These are phyloP conservation scores for Hemicentrotus pulcherrimus DNA, from an alignment of 35 echinoderm and acorn worm species.

Conservation along the genomic window DNA sequence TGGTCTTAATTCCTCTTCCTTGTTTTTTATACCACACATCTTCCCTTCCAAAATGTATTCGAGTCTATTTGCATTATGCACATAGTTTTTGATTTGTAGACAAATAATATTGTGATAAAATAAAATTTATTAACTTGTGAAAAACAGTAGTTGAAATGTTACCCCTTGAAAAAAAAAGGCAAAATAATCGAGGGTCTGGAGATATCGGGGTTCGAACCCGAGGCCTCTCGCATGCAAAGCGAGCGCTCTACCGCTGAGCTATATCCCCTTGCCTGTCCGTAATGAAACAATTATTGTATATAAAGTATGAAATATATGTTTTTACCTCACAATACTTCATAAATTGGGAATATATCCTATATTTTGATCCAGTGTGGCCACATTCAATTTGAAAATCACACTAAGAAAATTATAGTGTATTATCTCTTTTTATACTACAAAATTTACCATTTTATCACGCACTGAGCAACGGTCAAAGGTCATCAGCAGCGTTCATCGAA, in stretches of 20 bases:
- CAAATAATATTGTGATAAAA: no score
- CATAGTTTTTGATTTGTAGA: no score
- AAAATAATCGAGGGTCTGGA: neutral
- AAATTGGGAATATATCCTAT: neutral
- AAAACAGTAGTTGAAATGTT: no score
- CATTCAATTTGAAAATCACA: no score
- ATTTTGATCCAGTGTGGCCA: no score
- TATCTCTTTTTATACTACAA: neutral
- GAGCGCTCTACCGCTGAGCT: constrained; percentile 89
- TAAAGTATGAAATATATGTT: no score
- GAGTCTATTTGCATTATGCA: no score
- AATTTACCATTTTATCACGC: neutral
- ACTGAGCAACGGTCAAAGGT: constrained; percentile 42
- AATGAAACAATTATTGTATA: no score
- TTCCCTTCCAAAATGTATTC: no score
- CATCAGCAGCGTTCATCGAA: constrained; percentile 23
- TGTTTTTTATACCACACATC: no score
- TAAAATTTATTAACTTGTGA: no score
- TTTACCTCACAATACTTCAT: neutral
- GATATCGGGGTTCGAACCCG: constrained; percentile 80
- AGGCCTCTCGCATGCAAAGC: constrained; percentile 89
- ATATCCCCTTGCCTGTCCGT: constrained; percentile 2
- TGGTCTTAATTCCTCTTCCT: no score
- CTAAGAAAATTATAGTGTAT: neutral
- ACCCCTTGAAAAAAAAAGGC: neutral